These are phyloP conservation scores for Bombus soroeensis DNA, from an alignment of 1,140 invertebrate genomes.

Conservation along the genomic window DNA sequence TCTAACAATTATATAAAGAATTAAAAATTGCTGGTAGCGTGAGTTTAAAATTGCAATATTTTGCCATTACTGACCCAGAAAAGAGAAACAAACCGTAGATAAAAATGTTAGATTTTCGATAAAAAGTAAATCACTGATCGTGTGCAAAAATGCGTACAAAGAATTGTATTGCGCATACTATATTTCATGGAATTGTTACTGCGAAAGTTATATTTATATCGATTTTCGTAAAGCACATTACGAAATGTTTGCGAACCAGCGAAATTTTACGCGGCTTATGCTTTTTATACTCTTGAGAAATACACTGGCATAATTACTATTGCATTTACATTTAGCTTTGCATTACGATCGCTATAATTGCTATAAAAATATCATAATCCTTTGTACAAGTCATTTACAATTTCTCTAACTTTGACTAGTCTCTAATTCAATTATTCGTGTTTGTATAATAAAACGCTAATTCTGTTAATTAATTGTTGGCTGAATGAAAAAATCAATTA, in stretches of 20 bases:
- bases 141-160: neutral
- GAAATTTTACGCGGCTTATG: constrained; percentile 6
- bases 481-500: neutral
- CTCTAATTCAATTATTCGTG: neutral
- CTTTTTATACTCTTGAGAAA: constrained; percentile 20
- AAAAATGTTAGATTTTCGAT: neutral
- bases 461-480: neutral
- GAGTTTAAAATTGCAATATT: neutral
- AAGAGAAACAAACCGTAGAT: neutral
- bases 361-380: no score
- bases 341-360: no score
- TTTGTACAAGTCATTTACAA: no score
- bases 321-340: neutral
- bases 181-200: neutral
- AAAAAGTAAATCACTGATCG: neutral
- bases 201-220: neutral
- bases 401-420: no score
- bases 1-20: no score
- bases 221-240: constrained; percentile 1
- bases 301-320: neutral
- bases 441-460: neutral
- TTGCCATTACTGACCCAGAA: neutral
- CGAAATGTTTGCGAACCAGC: constrained; percentile 9
- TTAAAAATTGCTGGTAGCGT: neutral
- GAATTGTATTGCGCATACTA: neutral